Evolutionary conservation across 2,113 vertebrate species (phyloP).

Genomic region (Holacanthus passer): DNA sequence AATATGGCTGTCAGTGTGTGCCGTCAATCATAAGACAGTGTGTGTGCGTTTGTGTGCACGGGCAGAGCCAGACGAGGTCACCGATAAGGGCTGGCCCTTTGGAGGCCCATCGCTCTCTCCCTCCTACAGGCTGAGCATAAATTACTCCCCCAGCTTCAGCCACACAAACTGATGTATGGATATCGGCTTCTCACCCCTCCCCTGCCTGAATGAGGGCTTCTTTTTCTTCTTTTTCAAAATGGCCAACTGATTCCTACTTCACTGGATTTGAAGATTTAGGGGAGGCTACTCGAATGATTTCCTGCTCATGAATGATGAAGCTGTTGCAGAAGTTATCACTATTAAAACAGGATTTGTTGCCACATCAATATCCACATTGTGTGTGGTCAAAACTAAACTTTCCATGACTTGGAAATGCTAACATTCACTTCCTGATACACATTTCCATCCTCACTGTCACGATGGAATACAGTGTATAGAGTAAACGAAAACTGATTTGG

Average conservation of each 20-base stretch:
- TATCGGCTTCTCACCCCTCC: conserved; percentile 6
- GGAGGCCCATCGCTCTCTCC: conserved; percentile 75
- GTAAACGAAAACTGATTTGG: conserved; percentile 6
- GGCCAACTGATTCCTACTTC: not conserved
- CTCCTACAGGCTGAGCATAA: conserved; percentile 73
- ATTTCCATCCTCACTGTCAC: not conserved
- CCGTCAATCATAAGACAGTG: conserved; percentile 71
- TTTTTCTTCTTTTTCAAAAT: conserved; percentile 30
- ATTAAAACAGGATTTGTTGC: not conserved
- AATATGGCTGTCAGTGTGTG: conserved; percentile 69
- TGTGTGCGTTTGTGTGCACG: conserved; percentile 31
- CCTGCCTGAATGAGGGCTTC: conserved; percentile 5
- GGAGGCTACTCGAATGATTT: not conserved
- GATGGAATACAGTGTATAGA: too few species aligned
- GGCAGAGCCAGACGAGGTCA: conserved; percentile 73
- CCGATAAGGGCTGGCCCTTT: conserved; percentile 70
- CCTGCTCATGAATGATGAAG: not conserved
- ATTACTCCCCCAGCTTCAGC: conserved; percentile 69
- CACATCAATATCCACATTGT: not conserved
- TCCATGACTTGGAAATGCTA: not conserved
- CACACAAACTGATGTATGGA: conserved; percentile 65
- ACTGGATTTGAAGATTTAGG: not conserved
- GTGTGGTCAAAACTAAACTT: not conserved
- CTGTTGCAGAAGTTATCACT: not conserved
- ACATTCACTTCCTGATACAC: not conserved